These are phyloP conservation scores for Dunckerocampus dactyliophorus DNA, from an alignment of 2,113 vertebrate genomes.

Conservation along the genomic window DNA sequence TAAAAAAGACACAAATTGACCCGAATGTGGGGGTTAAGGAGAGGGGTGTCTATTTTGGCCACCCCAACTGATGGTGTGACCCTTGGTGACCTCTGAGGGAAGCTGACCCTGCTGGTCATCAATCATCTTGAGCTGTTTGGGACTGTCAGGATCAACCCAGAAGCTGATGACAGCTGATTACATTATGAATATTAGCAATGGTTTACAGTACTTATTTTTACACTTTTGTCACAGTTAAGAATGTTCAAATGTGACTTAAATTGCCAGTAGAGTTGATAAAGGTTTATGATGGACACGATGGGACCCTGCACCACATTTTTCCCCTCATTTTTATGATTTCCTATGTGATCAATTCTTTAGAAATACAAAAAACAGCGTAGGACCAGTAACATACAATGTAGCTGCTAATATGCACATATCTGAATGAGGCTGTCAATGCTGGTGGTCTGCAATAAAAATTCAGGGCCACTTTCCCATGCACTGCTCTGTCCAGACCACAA, in stretches of 20 bases:
- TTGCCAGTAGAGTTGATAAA: no score
- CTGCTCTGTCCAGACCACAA: not conserved
- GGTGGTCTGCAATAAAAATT: conserved; percentile 23
- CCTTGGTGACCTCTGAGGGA: conserved; percentile 19
- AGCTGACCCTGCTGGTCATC: conserved; percentile 28
- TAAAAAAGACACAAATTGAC: conserved; percentile 30
- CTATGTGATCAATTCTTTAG: no score
- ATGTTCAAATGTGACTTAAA: no score
- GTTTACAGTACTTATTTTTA: no score
- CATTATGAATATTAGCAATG: no score
- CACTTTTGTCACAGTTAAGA: no score
- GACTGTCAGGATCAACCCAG: conserved; percentile 14
- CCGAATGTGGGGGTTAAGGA: conserved; percentile 5
- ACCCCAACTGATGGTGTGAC: conserved; percentile 24
- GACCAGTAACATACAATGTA: no score
- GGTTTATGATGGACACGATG: no score
- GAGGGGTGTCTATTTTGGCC: conserved; percentile 49
- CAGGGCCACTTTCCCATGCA: conserved; percentile 43
- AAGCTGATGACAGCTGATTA: not conserved
- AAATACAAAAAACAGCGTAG: no score
- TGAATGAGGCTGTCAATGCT: conserved; percentile 6
- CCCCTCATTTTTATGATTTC: no score
- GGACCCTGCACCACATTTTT: no score
- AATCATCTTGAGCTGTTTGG: conserved; percentile 47
- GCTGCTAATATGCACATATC: no score